Conservation (phyloP, 2,888 invertebrate genomes). For the Athalia cordata region DNA sequence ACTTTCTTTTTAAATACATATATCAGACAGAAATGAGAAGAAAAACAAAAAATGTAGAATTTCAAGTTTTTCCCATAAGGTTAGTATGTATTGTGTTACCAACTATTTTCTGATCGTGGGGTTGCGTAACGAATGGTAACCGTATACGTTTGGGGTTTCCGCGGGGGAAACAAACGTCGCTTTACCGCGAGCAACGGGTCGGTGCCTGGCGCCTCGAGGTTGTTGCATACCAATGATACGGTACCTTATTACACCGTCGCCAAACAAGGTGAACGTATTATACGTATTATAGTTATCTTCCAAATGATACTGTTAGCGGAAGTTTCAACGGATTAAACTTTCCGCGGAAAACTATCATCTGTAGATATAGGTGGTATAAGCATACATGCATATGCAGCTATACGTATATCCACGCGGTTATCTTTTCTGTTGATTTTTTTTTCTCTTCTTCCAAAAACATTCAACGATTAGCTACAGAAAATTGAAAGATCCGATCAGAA, state of each 20-base stretch:
- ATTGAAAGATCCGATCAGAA: too few species aligned
- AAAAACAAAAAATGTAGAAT: background rate
- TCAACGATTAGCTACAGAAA: too few species aligned
- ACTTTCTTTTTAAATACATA: too few species aligned
- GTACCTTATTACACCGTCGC: conserved; percentile 26
- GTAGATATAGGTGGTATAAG: too few species aligned
- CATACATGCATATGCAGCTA: too few species aligned
- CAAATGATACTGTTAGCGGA: background rate
- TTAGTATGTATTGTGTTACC: conserved; percentile 27
- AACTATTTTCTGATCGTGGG: conserved; percentile 17
- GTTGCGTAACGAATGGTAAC: conserved; percentile 10
- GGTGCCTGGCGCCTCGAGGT: conserved; percentile 33
- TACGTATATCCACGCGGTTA: too few species aligned
- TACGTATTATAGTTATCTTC: background rate
- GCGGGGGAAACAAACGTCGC: conserved; percentile 19
- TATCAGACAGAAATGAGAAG: too few species aligned
- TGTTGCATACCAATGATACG: conserved; percentile 35
- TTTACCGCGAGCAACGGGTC: conserved; percentile 23
- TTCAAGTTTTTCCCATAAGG: background rate
- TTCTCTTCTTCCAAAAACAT: too few species aligned
- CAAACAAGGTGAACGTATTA: conserved; percentile 15
- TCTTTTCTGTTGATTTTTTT: too few species aligned
- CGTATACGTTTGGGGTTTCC: conserved; percentile 15
- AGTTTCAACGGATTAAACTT: background rate
- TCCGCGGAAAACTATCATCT: too few species aligned